These are phyloP conservation scores for Neodiprion lecontei DNA, from an alignment of 1,140 invertebrate genomes.

Conservation along the genomic window DNA sequence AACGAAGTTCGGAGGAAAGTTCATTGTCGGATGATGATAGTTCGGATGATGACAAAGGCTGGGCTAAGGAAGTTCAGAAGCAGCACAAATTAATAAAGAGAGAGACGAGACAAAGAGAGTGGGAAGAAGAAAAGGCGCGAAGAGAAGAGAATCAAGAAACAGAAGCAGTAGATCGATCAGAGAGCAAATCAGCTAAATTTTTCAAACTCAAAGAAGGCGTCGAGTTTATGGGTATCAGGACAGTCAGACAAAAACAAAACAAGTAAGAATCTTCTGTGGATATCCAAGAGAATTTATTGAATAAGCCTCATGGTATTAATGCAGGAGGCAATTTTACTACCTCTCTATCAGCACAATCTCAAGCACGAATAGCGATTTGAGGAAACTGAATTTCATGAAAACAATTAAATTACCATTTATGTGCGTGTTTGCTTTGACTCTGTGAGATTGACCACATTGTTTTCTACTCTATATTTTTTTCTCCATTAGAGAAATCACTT, in stretches of 20 bases:
- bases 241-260: slow-evolving; percentile 59
- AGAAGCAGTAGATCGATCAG: slow-evolving; percentile 45
- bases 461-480: too few relatives aligned
- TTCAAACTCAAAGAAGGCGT: slow-evolving; percentile 72
- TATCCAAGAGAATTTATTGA: slow-evolving; percentile 3
- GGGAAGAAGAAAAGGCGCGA: slow-evolving; percentile 50
- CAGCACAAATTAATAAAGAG: slow-evolving; percentile 68
- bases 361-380: too few relatives aligned
- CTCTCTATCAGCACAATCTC: too few relatives aligned
- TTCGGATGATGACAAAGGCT: slow-evolving; percentile 81
- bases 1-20: slow-evolving; percentile 54
- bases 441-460: too few relatives aligned
- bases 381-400: too few relatives aligned
- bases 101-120: slow-evolving; percentile 57
- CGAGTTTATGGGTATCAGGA: slow-evolving; percentile 64
- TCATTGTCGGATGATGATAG: slow-evolving; percentile 52
- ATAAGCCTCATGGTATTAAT: neutral
- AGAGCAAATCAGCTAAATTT: slow-evolving; percentile 61
- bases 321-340: slow-evolving; percentile 6
- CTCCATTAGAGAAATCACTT: too few relatives aligned
- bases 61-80: slow-evolving; percentile 81
- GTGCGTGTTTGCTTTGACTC: too few relatives aligned
- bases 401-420: too few relatives aligned
- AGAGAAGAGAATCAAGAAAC: slow-evolving; percentile 54
- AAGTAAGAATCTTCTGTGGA: slow-evolving; percentile 53